Evolutionary conservation across 2,888 invertebrate species (phyloP).

Genomic region (Lissonota sp.): DNA sequence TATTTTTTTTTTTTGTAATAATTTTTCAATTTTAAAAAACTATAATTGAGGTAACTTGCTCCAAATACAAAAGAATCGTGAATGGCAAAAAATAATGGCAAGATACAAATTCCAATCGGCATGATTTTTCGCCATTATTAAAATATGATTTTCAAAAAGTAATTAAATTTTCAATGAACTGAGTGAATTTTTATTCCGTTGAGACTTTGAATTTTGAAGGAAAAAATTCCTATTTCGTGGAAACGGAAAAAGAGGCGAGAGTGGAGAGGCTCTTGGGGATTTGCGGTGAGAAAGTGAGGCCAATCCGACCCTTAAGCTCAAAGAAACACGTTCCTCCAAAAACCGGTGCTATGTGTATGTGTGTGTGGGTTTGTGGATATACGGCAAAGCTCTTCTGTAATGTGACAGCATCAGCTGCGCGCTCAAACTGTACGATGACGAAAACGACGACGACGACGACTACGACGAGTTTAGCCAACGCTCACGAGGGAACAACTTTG

Average conservation of each 20-base stretch:
- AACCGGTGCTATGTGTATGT: neutral
- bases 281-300: constrained; percentile 28
- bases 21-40: too few relatives aligned
- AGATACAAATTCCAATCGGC: too few relatives aligned
- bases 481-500: constrained; percentile 31
- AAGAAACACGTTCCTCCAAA: constrained; percentile 23
- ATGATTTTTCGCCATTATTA: too few relatives aligned
- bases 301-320: constrained; percentile 28
- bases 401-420: constrained; percentile 63
- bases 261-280: constrained; percentile 21
- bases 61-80: too few relatives aligned
- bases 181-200: too few relatives aligned
- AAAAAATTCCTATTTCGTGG: neutral
- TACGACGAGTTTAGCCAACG: constrained; percentile 29
- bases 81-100: too few relatives aligned
- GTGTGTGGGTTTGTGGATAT: neutral
- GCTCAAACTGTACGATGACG: constrained; percentile 32
- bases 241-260: constrained; percentile 3
- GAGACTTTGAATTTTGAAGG: neutral
- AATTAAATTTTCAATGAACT: too few relatives aligned
- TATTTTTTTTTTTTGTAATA: too few relatives aligned
- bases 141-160: too few relatives aligned
- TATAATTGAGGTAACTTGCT: too few relatives aligned
- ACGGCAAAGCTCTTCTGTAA: constrained; percentile 36
- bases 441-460: constrained; percentile 13